Percentiles rank a stretch among this genome's conserved stretches.
Evolutionary conservation across 2,888 invertebrate species (phyloP).

Genomic region (Drosophila neonasuta): DNA sequence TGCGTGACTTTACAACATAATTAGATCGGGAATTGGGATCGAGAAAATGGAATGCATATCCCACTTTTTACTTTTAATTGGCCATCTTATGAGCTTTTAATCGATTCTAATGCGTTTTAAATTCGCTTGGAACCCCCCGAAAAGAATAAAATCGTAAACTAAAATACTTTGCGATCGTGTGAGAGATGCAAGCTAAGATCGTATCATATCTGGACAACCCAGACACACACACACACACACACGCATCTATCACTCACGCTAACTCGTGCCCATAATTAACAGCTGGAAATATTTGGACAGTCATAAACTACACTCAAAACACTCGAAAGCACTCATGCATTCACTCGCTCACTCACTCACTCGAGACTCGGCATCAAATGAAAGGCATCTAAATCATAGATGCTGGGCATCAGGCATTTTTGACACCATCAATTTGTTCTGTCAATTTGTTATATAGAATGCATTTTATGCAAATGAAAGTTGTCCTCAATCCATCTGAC

Average conservation of each 20-base stretch:
- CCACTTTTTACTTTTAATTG: constrained; percentile 1
- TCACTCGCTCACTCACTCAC: neutral
- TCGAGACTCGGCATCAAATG: constrained; percentile 6
- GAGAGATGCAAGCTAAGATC: too few species aligned
- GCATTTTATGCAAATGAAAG: constrained; percentile 73
- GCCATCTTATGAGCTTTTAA: constrained; percentile 59
- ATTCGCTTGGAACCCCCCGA: constrained; percentile 36
- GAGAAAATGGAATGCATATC: constrained; percentile 1
- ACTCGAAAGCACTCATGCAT: constrained; percentile 2
- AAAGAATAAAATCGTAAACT: neutral
- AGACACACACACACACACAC: constrained; percentile 44
- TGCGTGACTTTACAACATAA: constrained; percentile 71
- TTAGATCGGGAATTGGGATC: constrained; percentile 31
- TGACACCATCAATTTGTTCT: constrained; percentile 73
- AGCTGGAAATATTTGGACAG: constrained; percentile 71
- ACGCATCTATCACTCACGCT: constrained; percentile 50
- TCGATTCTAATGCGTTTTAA: constrained; percentile 67
- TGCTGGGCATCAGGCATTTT: constrained; percentile 36
- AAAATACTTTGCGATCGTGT: too few species aligned
- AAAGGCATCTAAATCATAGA: constrained; percentile 47
- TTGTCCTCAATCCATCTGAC: constrained; percentile 61
- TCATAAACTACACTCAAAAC: constrained; percentile 46
- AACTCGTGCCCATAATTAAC: constrained; percentile 76
- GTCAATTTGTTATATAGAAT: constrained; percentile 61
- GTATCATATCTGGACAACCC: constrained; percentile 42